Conservation (phyloP, 2,888 invertebrate species). For the Tortrix viridana region DNA sequence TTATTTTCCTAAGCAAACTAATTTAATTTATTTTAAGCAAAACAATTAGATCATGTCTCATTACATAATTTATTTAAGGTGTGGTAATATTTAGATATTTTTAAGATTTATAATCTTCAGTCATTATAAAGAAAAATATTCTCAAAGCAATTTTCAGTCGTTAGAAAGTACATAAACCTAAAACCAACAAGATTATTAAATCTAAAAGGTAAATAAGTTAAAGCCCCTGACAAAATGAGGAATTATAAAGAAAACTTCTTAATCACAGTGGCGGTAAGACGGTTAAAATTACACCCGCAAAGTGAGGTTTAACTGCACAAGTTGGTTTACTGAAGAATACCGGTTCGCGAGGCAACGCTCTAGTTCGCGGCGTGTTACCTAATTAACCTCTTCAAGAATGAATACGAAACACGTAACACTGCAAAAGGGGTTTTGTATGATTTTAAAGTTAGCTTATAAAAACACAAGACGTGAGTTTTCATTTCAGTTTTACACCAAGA, state of each 20-base stretch:
- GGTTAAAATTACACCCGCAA: constrained; percentile 27
- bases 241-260: constrained; percentile 25
- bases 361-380: constrained; percentile 24
- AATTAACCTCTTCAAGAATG: constrained; percentile 24
- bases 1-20: too few species aligned
- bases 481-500: not conserved
- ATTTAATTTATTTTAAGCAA: too few species aligned
- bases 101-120: too few species aligned
- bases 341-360: constrained; percentile 18
- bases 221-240: constrained; percentile 14
- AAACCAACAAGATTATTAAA: constrained; percentile 16
- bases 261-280: constrained; percentile 18
- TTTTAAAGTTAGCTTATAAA: not conserved
- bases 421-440: not conserved
- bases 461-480: not conserved
- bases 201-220: constrained; percentile 17
- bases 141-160: too few species aligned
- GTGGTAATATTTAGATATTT: too few species aligned
- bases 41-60: too few species aligned
- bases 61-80: too few species aligned
- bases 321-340: constrained; percentile 19
- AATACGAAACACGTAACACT: constrained; percentile 16
- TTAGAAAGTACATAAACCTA: not conserved
- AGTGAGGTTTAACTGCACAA: constrained; percentile 28
- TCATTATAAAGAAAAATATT: too few species aligned